Evolutionary conservation across 1,140 invertebrate species (phyloP), one percentile per base, ranked within the genome.

Genomic region (Nylanderia fulva): DNA sequence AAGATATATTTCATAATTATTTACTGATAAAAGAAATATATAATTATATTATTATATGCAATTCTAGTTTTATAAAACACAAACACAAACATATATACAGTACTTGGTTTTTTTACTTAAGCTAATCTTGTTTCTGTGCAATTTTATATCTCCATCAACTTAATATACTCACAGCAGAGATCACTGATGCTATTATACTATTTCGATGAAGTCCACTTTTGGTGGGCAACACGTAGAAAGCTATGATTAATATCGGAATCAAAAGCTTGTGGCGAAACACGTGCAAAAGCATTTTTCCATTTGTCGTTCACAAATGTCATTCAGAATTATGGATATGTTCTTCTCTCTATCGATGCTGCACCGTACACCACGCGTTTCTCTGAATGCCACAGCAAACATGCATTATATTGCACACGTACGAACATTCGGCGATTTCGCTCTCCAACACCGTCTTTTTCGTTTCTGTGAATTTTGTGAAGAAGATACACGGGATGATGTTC

Each of bases 401-500:
- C 80, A 86, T 88, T 80, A 74, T 84, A 84, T 75, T 72, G 54
- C 58, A 52, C 24, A 54, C 39, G 42, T 48, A 21, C 36, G 42
- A 83, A 79, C 54, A 48, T 21, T 80, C 45, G 72, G 24, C 42
- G 9, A 72, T 82, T 58, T 64, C 21, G 36, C 56, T 63, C 39
- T n/a, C 21, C 18, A 2, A 8, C 9, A 18, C n/a, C 18, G 33
- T 63, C 27, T 29, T 45, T 85, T 61, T 84, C 24, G 48, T 36
- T 33, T 56, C 48, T 63, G 66, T 48, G 48, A 21, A 79, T 85
- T 80, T 83, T 60, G 21, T 68, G 9, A 56, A 88, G 64, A 90
- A 82, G 87, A 88, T 90, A 79, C n/a, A n/a, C 45, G 71, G 83
- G 68, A 74, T 52, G 86, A 39, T 48, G 15, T 58, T 58, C 74